Evolutionary conservation across 1,140 invertebrate species (phyloP), one percentile per base, ranked within the genome.

Genomic region (Drosophila equinoxialis): DNA sequence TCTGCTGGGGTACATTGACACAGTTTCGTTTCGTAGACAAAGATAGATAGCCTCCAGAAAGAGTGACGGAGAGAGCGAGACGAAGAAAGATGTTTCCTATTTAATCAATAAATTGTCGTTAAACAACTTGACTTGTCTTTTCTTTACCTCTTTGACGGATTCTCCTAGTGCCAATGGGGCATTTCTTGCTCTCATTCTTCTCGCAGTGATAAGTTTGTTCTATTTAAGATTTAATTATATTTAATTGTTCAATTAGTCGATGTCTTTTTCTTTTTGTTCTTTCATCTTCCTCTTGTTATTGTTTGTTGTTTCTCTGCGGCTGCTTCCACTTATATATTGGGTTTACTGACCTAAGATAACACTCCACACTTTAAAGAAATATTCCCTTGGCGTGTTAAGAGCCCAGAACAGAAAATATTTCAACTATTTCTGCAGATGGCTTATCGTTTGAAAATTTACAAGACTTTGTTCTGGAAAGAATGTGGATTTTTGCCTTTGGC

Each of bases 161-260:
- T 80, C 62, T 66, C 71, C 69, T 73, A 48, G 45, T 48, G 66
- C 58, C 67, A 35, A 74, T 76, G 82, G 79, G 63, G 71, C 68
- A 51, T 65, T 45, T 41, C 33, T 48, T 86, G 83, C 70, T 68
- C 72, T 57, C 55, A 67, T 81, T 82, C 51, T 55, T 42, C 4
- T n/a, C 41, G 59, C n/a, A 54, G 20, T 71, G 42, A 17, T 68
- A 59, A 54, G 62, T 70, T 72, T 81, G 68, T 42, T 63, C 78
- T 60, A 79, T 74, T 79, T 79, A 59, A 54, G 68, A 72, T 65
- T 72, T 76, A 76, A 79, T 57, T 61, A 65, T 60, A 51, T 68
- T 74, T 80, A 87, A 89, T 87, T 83, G 74, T 83, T 83, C 77
- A 87, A 89, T 89, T 77, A 83, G 71, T 72, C 37, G 1, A n/a